Evolutionary conservation across 2,797 vertebrate species (phyloP).

Genomic region (Argya squamiceps): DNA sequence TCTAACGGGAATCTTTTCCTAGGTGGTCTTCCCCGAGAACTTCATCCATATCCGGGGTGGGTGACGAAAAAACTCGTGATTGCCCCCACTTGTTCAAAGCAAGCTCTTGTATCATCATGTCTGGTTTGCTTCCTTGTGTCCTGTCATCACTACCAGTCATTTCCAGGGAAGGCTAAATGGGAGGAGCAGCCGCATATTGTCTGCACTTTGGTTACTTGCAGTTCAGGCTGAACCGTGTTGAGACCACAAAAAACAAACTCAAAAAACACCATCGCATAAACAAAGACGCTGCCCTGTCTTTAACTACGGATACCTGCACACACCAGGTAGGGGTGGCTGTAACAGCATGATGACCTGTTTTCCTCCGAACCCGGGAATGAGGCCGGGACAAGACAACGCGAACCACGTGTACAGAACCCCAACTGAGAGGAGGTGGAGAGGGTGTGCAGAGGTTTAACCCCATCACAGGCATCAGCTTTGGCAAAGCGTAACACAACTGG

Average conservation of each 20-base stretch:
- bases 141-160: neutral
- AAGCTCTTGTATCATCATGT: neutral
- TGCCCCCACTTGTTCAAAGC: neutral
- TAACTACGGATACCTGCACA: neutral
- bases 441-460: neutral
- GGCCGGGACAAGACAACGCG: neutral
- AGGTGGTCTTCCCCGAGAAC: neutral
- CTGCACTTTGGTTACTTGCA: neutral
- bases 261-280: neutral
- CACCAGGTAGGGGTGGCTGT: neutral
- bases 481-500: fast-evolving
- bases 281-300: neutral
- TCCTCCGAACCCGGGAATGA: neutral
- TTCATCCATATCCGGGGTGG: neutral
- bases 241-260: neutral
- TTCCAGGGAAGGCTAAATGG: neutral
- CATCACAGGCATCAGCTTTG: neutral
- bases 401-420: neutral
- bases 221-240: neutral
- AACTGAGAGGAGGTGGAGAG: fast-evolving
- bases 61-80: neutral
- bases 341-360: neutral
- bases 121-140: neutral
- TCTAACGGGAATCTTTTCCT: neutral
- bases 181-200: neutral